Base-by-base conservation (phyloP, 2,888 invertebrate genomes). In the Notocelia uddmanniana region DNA sequence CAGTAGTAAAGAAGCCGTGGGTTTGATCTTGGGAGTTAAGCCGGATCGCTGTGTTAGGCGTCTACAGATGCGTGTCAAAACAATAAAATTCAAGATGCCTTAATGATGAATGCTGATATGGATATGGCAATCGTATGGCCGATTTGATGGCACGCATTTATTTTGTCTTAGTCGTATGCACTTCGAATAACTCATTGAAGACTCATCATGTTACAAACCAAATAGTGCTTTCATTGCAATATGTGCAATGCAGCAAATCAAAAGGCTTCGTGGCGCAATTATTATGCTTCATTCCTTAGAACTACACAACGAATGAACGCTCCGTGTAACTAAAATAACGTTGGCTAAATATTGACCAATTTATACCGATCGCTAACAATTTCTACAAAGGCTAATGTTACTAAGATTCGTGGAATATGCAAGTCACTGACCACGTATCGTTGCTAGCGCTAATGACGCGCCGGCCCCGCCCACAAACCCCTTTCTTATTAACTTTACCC, bases 1-100 rank as follows among this genome's bases (percentile, higher is more conserved):
- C 50, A 11, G 19, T 10, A 3, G 50, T 19, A 50, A 19, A 18
- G 50, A 19, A 10, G 11, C 3, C 21, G 52, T n/a, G 15, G 55
- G 55, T 55, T 55, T 55, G 55, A 55, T 55, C 55, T 55, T 55
- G 8, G 21, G 50, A 55, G 55, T n/a, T 15, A n/a, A 15, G 23
- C n/a, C 8, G 15, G n/a, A 2, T 55, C n/a, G 26, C 54, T 2
- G 55, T 2, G 23, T 15, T 26, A n/a, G 55, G 6, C 26, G 52
- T 3, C n/a, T n/a, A n/a, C n/a, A n/a, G n/a, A n/a, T 2, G 50
- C 10, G 50, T 52, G 52, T 52, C 52, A 55, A 55, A 26, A 54
- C 23, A 15, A 54, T 1, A 1, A 0, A 15, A 15, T n/a, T 45
- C n/a, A n/a, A n/a, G 13, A 45, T 45, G 45, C 2, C 45, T 37